Base-by-base conservation (phyloP, 2,797 vertebrate species). In the Tenualosa ilisha region DNA sequence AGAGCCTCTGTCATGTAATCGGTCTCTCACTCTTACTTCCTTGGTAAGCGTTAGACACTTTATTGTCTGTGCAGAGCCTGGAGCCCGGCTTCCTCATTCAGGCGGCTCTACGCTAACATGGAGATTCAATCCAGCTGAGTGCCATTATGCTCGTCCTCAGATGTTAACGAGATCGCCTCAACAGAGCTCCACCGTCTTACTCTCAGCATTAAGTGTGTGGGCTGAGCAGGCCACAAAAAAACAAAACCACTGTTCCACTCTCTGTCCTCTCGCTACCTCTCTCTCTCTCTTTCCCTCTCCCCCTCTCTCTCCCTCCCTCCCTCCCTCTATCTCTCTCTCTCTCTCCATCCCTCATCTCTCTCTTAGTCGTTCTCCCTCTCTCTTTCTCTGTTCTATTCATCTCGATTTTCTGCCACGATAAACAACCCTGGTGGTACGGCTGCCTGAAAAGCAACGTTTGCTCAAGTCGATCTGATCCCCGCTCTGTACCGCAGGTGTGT, bases 131-230 rank as follows among this genome's bases (percentile, higher is more conserved):
- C 86, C 81, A 86, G 84, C 89, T 31, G 65, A 88, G 83, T 40
- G 56, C 72, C 49, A 37, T 79, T 85, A 22, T 85, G 85, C 92
- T 68, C 88, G 89, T 88, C 85, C 91, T 91, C 91, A 92, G 90
- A 92, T 94, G 91, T 91, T 86, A 68, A 82, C 63, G 84, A 85
- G 86, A 88, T 90, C 88, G 17, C 9, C 72, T 43, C 17, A 88
- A 86, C 3, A 26, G 82, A 84, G 86, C 68, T 87, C 83, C 90
- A 89, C 3, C 59, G 88, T 88, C 53, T 51, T 82, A 83, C 15
- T 31, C 40, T 20, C 72, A 46, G 72, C 7, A 46, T 22, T 79
- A 79, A 43, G 12, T 79, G 40, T 46, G 72, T 22, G 40, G 72
- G 72, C 72, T 79, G 40, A 79, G 37, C 37, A 15, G 40, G 12